phyloP scores from a whole-genome alignment of 2,888 invertebrate genomes.

The Keiferia lycopersicella region DNA sequence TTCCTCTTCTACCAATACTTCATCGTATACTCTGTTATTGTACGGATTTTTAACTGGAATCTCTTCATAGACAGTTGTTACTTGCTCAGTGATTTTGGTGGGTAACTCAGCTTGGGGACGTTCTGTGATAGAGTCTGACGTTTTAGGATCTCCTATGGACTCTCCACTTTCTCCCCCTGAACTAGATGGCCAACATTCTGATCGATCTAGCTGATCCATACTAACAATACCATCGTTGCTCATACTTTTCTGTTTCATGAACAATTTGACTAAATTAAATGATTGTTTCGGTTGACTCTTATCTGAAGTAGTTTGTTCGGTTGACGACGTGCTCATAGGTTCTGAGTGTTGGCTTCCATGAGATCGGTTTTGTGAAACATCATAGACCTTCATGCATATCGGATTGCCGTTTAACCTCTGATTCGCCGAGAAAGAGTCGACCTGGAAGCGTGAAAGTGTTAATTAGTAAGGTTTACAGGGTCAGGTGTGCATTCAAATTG shows the following conservation, averaged over 20 bases:
- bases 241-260: slow-evolving; percentile 94
- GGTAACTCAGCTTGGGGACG: slow-evolving; percentile 79
- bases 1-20: slow-evolving; percentile 74
- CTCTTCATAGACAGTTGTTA: slow-evolving; percentile 66
- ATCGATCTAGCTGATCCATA: slow-evolving; percentile 87
- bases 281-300: slow-evolving; percentile 84
- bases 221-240: slow-evolving; percentile 88
- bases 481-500: slow-evolving; percentile 31
- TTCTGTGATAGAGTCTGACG: slow-evolving; percentile 56
- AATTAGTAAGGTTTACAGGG: slow-evolving; percentile 23
- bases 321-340: slow-evolving; percentile 78
- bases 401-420: slow-evolving; percentile 70
- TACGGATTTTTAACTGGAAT: slow-evolving; percentile 59
- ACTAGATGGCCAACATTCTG: slow-evolving; percentile 89
- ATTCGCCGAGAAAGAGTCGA: slow-evolving; percentile 75
- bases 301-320: slow-evolving; percentile 73
- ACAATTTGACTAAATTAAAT: slow-evolving; percentile 91
- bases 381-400: slow-evolving; percentile 75
- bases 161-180: slow-evolving; percentile 83
- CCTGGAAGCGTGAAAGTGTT: slow-evolving; percentile 54
- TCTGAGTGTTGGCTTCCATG: slow-evolving; percentile 76
- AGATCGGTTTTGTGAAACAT: slow-evolving; percentile 71
- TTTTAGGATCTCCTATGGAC: slow-evolving; percentile 75
- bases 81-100: slow-evolving; percentile 75
- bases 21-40: slow-evolving; percentile 71